These are phyloP conservation scores for Synaphobranchus kaupii DNA, from an alignment of 2,797 vertebrate species.

Conservation along the genomic window DNA sequence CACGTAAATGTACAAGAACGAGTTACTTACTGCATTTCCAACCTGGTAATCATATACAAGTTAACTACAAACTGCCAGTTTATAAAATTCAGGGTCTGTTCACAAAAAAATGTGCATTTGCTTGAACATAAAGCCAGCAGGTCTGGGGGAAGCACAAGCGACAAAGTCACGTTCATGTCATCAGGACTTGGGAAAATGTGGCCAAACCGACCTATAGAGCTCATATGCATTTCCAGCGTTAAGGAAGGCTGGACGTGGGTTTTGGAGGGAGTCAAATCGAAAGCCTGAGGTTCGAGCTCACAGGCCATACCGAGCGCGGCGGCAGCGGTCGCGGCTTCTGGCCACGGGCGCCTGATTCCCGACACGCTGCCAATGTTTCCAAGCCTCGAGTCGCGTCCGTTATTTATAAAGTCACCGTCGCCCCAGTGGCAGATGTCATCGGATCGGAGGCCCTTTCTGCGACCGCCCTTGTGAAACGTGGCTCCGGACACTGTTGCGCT, in stretches of 20 bases:
- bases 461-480: neutral
- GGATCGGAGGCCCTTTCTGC: neutral
- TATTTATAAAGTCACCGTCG: neutral
- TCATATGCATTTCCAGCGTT: neutral
- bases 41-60: neutral
- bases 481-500: neutral
- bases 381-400: neutral
- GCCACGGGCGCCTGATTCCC: neutral
- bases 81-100: neutral
- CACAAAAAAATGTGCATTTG: neutral
- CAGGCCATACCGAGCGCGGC: neutral
- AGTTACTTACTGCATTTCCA: neutral
- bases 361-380: neutral
- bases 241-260: neutral
- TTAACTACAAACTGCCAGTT: neutral
- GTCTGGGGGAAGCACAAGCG: neutral
- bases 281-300: neutral
- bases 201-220: neutral
- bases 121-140: neutral
- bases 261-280: neutral
- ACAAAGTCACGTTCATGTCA: neutral
- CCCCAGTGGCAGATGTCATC: neutral
- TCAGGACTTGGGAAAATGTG: neutral
- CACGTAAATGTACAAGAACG: neutral
- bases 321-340: neutral